A percentile compares a stretch with the other conserved stretches of the same genome.
phyloP scores from a whole-genome alignment of 2,113 vertebrate genomes.

The Gymnorhina tibicen region DNA sequence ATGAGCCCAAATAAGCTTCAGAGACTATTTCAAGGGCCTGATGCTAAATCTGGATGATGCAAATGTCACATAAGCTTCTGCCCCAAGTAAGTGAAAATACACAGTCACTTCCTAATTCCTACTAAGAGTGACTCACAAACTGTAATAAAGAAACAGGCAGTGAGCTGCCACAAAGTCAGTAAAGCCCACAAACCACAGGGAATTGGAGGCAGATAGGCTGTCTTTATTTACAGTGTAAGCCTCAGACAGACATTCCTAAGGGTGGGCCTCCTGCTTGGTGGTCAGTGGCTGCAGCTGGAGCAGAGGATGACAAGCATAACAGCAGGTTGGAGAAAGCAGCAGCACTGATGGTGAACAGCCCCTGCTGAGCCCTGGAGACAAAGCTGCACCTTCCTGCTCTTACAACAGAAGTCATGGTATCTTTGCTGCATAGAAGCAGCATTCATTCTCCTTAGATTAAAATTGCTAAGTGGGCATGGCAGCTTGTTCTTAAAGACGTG shows the following conservation, averaged over 20 bases:
- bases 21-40: background rate
- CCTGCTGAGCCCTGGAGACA: background rate
- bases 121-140: background rate
- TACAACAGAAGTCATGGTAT: background rate
- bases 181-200: background rate
- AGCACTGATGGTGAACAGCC: background rate
- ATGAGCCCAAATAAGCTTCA: background rate
- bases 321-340: background rate
- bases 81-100: background rate
- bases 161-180: background rate
- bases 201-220: background rate
- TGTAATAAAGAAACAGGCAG: background rate
- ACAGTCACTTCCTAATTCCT: background rate
- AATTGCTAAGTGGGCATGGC: background rate
- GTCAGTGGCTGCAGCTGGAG: background rate
- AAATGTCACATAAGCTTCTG: background rate
- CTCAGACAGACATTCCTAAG: background rate
- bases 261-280: background rate
- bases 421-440: background rate
- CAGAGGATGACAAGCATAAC: background rate
- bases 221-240: background rate
- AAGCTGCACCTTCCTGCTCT: background rate
- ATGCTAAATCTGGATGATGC: background rate
- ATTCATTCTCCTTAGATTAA: background rate
- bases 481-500: background rate